These are phyloP conservation scores for Glareola pratincola DNA, from an alignment of 2,113 vertebrate genomes.

Conservation along the genomic window DNA sequence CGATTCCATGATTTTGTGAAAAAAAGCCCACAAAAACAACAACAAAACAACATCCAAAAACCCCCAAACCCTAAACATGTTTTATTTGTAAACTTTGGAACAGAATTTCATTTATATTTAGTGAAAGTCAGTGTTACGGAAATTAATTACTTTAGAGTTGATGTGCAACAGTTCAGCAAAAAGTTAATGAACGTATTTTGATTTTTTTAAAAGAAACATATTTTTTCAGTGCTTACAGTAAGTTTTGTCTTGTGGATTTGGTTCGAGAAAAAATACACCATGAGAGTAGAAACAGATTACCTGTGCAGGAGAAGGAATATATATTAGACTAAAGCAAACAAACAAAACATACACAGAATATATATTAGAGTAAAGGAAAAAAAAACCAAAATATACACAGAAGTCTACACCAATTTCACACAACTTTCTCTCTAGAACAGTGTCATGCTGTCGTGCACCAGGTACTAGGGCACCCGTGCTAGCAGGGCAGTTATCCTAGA, in stretches of 20 bases:
- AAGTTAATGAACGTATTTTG: slow-evolving; percentile 67
- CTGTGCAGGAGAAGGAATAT: neutral
- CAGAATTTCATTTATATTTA: slow-evolving; percentile 66
- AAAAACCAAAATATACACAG: neutral
- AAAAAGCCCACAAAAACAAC: too few relatives aligned
- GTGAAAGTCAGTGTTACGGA: slow-evolving; percentile 62
- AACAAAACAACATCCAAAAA: neutral
- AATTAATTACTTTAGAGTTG: slow-evolving; percentile 72
- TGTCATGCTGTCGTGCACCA: neutral
- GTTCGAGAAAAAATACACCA: slow-evolving; percentile 9
- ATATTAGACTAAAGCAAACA: neutral
- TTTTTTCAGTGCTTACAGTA: slow-evolving; percentile 50
- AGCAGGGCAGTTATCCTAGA: neutral
- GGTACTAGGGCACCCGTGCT: neutral
- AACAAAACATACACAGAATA: neutral
- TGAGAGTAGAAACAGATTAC: neutral
- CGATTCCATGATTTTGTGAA: too few relatives aligned
- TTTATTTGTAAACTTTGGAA: slow-evolving; percentile 63
- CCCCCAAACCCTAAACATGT: neutral
- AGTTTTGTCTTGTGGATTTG: slow-evolving; percentile 50
- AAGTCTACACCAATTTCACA: neutral
- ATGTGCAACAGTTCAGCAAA: slow-evolving; percentile 63
- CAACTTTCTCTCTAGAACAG: neutral
- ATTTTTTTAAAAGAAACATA: slow-evolving; percentile 60
- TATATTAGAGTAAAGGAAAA: neutral